These are phyloP conservation scores for Champsocephalus gunnari DNA, from an alignment of 2,797 vertebrate genomes.

Conservation along the genomic window DNA sequence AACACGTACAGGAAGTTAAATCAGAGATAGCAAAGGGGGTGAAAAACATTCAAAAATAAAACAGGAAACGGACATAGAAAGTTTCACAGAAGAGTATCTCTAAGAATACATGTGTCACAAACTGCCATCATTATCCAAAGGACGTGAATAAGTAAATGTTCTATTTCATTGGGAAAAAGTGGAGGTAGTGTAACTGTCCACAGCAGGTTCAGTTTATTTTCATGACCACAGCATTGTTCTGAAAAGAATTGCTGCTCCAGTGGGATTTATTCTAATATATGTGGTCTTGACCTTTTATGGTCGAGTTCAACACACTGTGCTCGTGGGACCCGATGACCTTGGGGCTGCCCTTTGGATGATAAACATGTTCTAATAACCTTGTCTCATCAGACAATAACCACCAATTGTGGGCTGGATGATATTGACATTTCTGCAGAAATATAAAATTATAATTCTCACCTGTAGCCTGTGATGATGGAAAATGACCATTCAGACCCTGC, in stretches of 20 bases:
- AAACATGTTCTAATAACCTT: constrained; percentile 2
- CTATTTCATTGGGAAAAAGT: constrained; percentile 9
- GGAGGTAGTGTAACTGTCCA: constrained; percentile 1
- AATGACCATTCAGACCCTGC: not conserved
- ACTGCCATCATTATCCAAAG: not conserved
- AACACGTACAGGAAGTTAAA: too few relatives aligned
- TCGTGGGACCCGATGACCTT: not conserved
- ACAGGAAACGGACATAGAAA: too few relatives aligned
- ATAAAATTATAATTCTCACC: not conserved
- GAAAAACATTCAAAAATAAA: too few relatives aligned
- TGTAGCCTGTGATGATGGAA: not conserved
- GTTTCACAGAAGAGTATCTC: too few relatives aligned
- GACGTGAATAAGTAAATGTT: not conserved
- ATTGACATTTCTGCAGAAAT: not conserved
- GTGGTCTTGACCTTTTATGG: constrained; percentile 5
- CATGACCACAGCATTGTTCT: constrained; percentile 12
- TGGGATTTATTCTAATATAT: constrained; percentile 4
- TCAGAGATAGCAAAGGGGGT: too few relatives aligned
- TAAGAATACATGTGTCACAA: too few relatives aligned
- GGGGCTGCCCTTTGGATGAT: not conserved
- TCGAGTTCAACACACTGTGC: not conserved
- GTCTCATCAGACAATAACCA: not conserved
- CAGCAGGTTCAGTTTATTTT: constrained; percentile 8
- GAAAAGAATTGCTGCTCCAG: not conserved
- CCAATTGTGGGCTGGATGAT: not conserved